Evolutionary conservation across 2,797 vertebrate genomes (phyloP).

Genomic region (Spheniscus humboldti): DNA sequence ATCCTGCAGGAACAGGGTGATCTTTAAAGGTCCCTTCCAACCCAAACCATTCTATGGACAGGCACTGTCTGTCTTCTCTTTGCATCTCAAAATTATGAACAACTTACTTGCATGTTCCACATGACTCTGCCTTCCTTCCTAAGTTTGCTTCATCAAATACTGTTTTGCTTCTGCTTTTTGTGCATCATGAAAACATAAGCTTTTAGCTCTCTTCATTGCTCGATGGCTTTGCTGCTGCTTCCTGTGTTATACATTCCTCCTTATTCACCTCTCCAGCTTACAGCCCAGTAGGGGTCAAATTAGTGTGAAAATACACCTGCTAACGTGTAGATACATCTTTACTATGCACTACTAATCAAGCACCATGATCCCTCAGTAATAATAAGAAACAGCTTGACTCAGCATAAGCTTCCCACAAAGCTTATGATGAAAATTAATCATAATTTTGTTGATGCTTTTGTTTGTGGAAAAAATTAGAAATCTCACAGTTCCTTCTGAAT

Average conservation of each 20-base stretch:
- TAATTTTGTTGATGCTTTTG: not conserved
- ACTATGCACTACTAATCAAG: not conserved
- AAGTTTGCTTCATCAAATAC: not conserved
- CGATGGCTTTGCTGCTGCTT: not conserved
- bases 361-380: not conserved
- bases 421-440: not conserved
- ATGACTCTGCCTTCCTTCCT: not conserved
- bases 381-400: not conserved
- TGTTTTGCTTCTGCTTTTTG: not conserved
- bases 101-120: accelerated
- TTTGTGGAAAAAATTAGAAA: not conserved
- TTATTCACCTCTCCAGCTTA: not conserved
- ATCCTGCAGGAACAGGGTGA: not conserved
- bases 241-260: not conserved
- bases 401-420: not conserved
- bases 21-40: not conserved
- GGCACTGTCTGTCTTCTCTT: not conserved
- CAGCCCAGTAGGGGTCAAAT: not conserved
- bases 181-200: not conserved
- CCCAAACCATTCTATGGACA: not conserved
- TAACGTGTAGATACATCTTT: not conserved
- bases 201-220: not conserved
- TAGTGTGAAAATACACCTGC: not conserved
- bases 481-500: not conserved
- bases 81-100: not conserved